Percentiles rank a stretch among this genome's conserved stretches.
These are phyloP conservation scores for Gallirallus australis DNA, from an alignment of 2,797 vertebrate species.

Conservation along the genomic window DNA sequence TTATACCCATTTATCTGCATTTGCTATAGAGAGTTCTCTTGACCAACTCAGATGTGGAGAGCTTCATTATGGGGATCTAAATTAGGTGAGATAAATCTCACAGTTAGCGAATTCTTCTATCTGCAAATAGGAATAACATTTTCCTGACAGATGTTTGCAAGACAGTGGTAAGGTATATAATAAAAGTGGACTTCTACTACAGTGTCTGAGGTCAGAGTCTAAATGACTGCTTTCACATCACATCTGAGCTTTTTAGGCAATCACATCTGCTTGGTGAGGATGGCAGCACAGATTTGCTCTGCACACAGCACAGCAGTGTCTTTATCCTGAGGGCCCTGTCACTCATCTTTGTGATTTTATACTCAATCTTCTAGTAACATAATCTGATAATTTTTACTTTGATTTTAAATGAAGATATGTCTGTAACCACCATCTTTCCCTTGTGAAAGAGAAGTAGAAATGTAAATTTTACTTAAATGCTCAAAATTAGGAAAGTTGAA, in stretches of 20 bases:
- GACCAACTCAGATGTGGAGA: not conserved
- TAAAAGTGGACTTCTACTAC: not conserved
- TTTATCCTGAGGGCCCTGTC: not conserved
- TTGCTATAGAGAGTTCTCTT: not conserved
- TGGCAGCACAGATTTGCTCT: not conserved
- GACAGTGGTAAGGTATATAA: not conserved
- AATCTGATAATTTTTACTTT: not conserved
- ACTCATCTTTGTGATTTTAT: not conserved
- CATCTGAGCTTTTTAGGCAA: not conserved
- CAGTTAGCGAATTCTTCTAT: not conserved
- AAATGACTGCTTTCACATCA: not conserved
- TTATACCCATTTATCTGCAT: not conserved
- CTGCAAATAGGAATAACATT: not conserved
- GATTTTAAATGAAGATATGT: not conserved
- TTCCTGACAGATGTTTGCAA: not conserved
- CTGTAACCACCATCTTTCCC: not conserved
- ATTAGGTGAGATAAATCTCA: not conserved
- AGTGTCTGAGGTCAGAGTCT: not conserved
- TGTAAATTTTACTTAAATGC: not conserved
- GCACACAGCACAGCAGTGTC: fast-evolving
- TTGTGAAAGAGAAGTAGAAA: not conserved
- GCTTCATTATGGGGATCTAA: not conserved
- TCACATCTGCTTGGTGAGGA: not conserved
- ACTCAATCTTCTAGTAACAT: not conserved
- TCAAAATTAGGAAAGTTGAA: not conserved